Evolutionary conservation across 2,113 vertebrate genomes (phyloP).

Genomic region (Holacanthus passer): DNA sequence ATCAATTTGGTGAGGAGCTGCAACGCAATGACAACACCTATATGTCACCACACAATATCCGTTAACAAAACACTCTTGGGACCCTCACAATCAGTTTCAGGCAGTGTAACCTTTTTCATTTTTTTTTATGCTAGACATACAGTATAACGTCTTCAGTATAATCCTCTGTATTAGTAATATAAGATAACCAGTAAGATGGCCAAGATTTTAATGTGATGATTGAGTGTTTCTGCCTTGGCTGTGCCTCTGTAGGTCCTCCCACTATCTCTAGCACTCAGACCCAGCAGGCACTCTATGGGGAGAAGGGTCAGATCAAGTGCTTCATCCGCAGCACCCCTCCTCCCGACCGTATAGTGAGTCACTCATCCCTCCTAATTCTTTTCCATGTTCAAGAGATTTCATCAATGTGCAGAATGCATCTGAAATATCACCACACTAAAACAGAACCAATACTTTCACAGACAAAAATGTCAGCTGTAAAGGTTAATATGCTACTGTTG

Average conservation of each 20-base stretch:
- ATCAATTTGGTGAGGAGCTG: too few relatives aligned
- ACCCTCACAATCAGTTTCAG: too few relatives aligned
- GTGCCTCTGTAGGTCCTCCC: conserved; percentile 88
- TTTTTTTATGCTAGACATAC: too few relatives aligned
- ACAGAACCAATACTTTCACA: not conserved
- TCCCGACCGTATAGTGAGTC: conserved; percentile 96
- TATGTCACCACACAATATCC: too few relatives aligned
- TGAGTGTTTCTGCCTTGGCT: conserved; percentile 35
- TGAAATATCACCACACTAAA: not conserved
- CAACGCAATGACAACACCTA: too few relatives aligned
- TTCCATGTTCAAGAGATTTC: not conserved
- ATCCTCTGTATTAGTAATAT: too few relatives aligned
- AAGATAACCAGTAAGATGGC: too few relatives aligned
- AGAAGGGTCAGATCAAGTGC: conserved; percentile 99
- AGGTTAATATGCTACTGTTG: too few relatives aligned
- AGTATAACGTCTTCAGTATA: too few relatives aligned
- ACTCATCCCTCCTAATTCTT: not conserved
- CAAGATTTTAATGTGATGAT: conserved; percentile 20
- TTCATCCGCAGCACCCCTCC: conserved; percentile 98
- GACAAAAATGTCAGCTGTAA: too few relatives aligned
- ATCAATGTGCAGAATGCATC: not conserved
- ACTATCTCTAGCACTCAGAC: conserved; percentile 99
- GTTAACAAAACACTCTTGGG: too few relatives aligned
- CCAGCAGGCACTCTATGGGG: conserved; percentile 95
- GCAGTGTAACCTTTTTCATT: too few relatives aligned